Percentiles rank a stretch among this genome's conserved stretches.
Evolutionary conservation across 2,113 vertebrate species (phyloP).

Genomic region (Myiopsitta monachus): DNA sequence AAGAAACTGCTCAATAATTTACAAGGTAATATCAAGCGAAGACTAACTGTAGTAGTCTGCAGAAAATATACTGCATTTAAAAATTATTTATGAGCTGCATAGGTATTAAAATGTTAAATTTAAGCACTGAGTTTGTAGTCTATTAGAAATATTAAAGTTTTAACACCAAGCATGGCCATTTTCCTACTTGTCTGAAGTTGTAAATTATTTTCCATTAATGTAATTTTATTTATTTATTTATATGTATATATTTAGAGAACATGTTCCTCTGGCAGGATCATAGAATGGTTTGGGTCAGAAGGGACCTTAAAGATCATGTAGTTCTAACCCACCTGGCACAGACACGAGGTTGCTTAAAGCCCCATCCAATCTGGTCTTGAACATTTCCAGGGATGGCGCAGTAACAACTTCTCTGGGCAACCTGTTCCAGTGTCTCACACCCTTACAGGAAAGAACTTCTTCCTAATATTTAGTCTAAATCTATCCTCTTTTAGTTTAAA

Average conservation of each 20-base stretch:
- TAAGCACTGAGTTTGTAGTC: background rate
- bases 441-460: background rate
- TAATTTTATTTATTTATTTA: background rate
- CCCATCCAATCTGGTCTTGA: background rate
- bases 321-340: background rate
- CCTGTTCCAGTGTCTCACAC: background rate
- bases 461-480: background rate
- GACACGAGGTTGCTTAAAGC: background rate
- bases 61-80: conserved; percentile 47
- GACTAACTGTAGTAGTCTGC: conserved; percentile 57
- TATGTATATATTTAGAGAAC: background rate
- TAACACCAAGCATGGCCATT: background rate
- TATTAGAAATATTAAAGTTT: conserved; percentile 19
- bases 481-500: background rate
- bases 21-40: conserved; percentile 62
- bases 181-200: background rate
- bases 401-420: background rate
- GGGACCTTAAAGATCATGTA: background rate
- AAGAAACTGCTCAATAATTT: conserved; percentile 70
- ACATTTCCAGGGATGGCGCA: background rate
- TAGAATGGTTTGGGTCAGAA: background rate
- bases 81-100: conserved; percentile 26
- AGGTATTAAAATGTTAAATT: conserved; percentile 25
- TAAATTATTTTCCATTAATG: background rate
- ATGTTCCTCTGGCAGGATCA: background rate